phyloP scores from a whole-genome alignment of 2,113 vertebrate species.

The Ochotona princeps region DNA sequence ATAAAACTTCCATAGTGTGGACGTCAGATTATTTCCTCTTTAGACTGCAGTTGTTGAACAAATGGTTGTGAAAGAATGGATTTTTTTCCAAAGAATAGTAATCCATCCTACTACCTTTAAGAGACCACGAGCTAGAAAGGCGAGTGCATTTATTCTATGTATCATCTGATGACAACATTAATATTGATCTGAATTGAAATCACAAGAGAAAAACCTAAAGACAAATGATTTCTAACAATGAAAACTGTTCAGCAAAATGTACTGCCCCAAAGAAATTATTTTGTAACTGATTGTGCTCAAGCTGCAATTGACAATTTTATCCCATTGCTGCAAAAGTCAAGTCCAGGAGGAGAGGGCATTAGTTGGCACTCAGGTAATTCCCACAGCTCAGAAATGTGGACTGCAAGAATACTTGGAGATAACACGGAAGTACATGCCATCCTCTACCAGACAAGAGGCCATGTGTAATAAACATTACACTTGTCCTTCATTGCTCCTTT shows the following conservation, averaged over 20 bases:
- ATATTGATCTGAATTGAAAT: constrained; percentile 20
- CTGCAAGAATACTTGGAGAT: not conserved
- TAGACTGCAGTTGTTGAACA: not conserved
- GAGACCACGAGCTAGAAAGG: not conserved
- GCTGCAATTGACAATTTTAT: not conserved
- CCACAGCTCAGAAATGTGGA: not conserved
- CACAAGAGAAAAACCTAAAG: not conserved
- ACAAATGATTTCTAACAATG: constrained; percentile 37
- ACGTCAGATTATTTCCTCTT: not conserved
- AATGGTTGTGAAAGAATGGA: not conserved
- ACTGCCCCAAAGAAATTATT: not conserved
- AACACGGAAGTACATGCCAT: not conserved
- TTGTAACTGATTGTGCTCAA: not conserved
- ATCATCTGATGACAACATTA: not conserved
- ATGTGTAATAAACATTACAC: not conserved
- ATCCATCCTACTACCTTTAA: not conserved
- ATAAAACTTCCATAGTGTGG: not conserved
- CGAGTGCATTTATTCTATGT: not conserved
- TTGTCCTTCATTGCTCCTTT: not conserved
- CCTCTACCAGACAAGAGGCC: not conserved
- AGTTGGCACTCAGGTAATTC: not conserved
- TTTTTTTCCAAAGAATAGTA: not conserved
- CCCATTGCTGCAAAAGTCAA: not conserved
- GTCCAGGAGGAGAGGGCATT: not conserved
- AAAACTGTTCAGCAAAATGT: constrained; percentile 16